These are phyloP conservation scores for Cervus canadensis DNA, from an alignment of 2,113 vertebrate genomes.

Conservation along the genomic window DNA sequence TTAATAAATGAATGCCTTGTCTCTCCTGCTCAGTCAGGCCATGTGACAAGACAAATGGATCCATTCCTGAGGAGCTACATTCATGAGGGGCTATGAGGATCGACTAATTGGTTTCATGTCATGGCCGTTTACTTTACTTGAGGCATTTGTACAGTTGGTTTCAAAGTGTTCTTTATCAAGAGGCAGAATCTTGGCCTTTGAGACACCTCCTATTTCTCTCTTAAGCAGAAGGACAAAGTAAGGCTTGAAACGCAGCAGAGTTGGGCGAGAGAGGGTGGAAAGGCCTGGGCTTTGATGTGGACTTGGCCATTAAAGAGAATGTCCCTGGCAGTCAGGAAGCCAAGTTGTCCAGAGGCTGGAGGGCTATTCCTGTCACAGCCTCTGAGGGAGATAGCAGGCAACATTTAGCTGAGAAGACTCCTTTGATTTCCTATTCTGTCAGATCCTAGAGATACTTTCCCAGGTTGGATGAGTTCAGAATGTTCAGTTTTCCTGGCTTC, in stretches of 20 bases:
- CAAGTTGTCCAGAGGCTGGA: neutral
- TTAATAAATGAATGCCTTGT: neutral
- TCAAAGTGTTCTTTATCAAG: neutral
- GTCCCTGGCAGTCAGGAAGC: neutral
- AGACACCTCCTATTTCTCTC: neutral
- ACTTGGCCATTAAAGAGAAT: neutral
- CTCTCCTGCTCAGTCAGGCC: neutral
- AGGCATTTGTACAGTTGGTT: neutral
- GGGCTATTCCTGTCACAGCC: neutral
- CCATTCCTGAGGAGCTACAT: neutral
- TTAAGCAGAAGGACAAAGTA: neutral
- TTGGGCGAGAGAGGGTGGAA: neutral
- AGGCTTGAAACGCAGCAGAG: neutral
- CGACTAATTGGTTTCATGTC: neutral
- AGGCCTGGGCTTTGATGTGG: neutral
- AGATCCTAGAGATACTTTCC: constrained; percentile 37
- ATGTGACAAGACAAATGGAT: neutral
- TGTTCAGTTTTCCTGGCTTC: constrained; percentile 37
- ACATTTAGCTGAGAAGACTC: neutral
- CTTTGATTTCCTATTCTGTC: constrained; percentile 72
- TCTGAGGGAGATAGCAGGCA: neutral
- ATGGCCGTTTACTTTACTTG: neutral
- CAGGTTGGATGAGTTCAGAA: constrained; percentile 8
- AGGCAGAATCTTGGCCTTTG: neutral
- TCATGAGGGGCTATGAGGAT: neutral